Percentiles rank a stretch among this genome's conserved stretches.
Conservation (phyloP, 2,113 vertebrate species). For the Motacilla tschutschensis region DNA sequence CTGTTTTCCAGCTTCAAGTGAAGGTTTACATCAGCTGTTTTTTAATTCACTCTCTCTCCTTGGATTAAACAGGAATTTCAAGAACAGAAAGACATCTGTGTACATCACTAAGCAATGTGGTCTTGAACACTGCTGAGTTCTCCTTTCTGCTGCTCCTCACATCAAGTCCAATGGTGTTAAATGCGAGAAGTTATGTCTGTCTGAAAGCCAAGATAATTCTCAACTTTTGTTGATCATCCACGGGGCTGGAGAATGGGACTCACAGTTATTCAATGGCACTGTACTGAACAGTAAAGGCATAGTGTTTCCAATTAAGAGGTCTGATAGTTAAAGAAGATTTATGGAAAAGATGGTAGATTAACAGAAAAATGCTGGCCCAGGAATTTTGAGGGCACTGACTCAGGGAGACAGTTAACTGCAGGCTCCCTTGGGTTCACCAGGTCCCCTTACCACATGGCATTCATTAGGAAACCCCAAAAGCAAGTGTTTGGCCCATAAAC, state of each 20-base stretch:
- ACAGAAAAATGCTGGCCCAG: background rate
- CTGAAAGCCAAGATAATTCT: background rate
- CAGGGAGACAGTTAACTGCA: background rate
- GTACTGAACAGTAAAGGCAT: background rate
- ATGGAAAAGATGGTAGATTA: constrained; percentile 6
- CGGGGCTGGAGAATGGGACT: background rate
- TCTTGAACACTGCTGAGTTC: background rate
- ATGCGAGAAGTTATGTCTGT: background rate
- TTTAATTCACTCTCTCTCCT: background rate
- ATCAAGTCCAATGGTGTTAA: background rate
- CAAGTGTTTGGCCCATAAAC: background rate
- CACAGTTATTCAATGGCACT: background rate
- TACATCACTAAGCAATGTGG: background rate
- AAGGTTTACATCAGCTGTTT: background rate
- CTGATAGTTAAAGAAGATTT: constrained; percentile 28
- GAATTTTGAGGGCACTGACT: background rate
- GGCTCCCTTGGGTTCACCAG: background rate
- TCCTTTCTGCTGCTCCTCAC: background rate
- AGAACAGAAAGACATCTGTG: background rate
- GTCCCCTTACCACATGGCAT: background rate
- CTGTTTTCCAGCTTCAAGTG: background rate
- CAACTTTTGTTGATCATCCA: background rate
- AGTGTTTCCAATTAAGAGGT: constrained; percentile 15
- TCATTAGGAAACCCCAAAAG: background rate
- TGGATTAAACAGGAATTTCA: background rate